A percentile compares a stretch with the other conserved stretches of the same genome.
phyloP scores from a whole-genome alignment of 2,113 vertebrate genomes.

The Diphyllodes magnificus region DNA sequence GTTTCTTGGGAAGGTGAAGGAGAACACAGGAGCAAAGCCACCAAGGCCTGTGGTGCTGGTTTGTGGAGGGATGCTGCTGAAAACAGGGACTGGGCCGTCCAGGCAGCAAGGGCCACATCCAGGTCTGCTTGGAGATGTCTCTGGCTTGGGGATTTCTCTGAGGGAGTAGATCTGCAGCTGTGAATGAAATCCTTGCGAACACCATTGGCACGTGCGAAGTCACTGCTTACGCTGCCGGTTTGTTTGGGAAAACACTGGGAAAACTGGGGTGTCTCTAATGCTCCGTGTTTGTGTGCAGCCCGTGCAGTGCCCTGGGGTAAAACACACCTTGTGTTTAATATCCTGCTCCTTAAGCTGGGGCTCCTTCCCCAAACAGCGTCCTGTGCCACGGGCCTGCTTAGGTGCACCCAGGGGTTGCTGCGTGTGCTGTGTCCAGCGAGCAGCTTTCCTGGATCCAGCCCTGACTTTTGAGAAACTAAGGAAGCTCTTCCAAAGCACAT shows the following conservation, averaged over 20 bases:
- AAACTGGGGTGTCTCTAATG: not conserved
- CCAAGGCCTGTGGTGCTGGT: not conserved
- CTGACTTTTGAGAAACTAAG: slow-evolving; percentile 64
- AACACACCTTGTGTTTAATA: not conserved
- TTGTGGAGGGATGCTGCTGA: not conserved
- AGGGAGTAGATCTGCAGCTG: not conserved
- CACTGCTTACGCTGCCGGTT: not conserved
- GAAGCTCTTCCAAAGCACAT: slow-evolving; percentile 66
- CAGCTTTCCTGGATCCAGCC: slow-evolving; percentile 62
- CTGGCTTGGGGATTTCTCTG: not conserved
- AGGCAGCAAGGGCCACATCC: not conserved
- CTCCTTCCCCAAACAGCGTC: not conserved
- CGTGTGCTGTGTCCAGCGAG: slow-evolving; percentile 29
- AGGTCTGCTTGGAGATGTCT: not conserved
- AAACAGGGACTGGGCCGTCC: not conserved
- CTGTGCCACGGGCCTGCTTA: not conserved
- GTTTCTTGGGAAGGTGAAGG: not conserved
- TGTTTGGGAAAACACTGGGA: not conserved
- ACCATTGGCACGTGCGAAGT: rapidly evolving
- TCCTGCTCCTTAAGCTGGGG: not conserved
- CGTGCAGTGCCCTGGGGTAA: not conserved
- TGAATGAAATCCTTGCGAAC: not conserved
- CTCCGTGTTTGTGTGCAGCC: rapidly evolving
- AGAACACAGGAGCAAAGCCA: not conserved
- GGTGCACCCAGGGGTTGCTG: not conserved